Evolutionary conservation across 1,140 invertebrate species (phyloP).

Genomic region (Wiebesia pumilae): DNA sequence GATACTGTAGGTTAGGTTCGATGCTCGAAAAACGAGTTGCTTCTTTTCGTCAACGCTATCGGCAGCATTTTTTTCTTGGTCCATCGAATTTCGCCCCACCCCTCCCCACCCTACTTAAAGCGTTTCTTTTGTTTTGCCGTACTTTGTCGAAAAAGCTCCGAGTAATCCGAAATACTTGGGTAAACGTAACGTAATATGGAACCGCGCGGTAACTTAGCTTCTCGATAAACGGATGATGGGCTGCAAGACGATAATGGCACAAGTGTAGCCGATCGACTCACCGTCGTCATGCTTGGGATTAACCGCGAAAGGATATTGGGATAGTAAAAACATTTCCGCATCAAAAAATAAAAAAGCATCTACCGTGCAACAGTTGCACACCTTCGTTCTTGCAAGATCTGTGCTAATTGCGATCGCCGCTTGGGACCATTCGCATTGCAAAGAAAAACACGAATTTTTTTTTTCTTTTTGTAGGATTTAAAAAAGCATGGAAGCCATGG

Average conservation of each 20-base stretch:
- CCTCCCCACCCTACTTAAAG: background rate
- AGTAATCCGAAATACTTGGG: background rate
- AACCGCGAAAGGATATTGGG: no score
- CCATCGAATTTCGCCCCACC: background rate
- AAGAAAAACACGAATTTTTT: background rate
- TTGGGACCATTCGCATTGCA: background rate
- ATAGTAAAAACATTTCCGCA: background rate
- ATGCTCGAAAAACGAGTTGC: background rate
- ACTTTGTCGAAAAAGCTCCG: background rate
- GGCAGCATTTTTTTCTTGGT: background rate
- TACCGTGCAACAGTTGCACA: background rate
- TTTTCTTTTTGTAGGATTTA: conserved; percentile 56
- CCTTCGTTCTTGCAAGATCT: background rate
- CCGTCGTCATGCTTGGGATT: conserved; percentile 10
- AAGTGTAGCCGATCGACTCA: conserved; percentile 9
- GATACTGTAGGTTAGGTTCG: conserved; percentile 24
- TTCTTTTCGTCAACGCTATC: background rate
- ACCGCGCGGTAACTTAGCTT: background rate
- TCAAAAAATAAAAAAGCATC: background rate
- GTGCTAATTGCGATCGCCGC: background rate
- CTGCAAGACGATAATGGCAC: conserved; percentile 26
- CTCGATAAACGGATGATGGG: background rate
- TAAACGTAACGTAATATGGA: background rate
- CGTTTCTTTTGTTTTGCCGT: background rate
- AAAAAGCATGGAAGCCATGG: conserved; percentile 78